A percentile compares a stretch with the other conserved stretches of the same genome.
phyloP scores from a whole-genome alignment of 2,113 vertebrate species.

The Anser cygnoides region DNA sequence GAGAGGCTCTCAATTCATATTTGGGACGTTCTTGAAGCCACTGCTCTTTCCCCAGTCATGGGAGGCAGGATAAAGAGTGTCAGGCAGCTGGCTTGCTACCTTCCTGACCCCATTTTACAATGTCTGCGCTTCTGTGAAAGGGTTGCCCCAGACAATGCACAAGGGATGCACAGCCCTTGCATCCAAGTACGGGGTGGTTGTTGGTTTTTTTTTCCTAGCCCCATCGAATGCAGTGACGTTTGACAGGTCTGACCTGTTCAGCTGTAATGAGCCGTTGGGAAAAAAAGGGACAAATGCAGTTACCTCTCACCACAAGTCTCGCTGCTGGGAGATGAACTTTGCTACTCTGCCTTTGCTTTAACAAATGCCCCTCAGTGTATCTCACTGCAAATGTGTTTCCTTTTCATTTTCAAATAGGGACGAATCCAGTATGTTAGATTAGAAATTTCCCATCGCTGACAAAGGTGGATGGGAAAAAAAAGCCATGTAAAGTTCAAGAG shows the following conservation, averaged over 20 bases:
- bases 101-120: constrained; percentile 67
- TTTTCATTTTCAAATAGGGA: constrained; percentile 75
- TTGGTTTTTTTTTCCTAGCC: neutral
- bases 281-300: constrained; percentile 62
- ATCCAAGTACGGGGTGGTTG: constrained; percentile 26
- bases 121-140: constrained; percentile 61
- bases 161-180: constrained; percentile 30
- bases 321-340: constrained; percentile 71
- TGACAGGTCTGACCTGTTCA: constrained; percentile 63
- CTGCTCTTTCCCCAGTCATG: neutral
- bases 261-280: constrained; percentile 19
- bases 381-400: constrained; percentile 67
- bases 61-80: constrained; percentile 9
- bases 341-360: constrained; percentile 62
- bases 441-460: constrained; percentile 67
- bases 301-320: constrained; percentile 40
- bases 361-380: constrained; percentile 64
- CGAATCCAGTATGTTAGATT: constrained; percentile 60
- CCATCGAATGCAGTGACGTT: neutral
- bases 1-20: neutral
- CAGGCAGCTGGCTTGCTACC: constrained; percentile 68
- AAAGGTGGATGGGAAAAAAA: constrained; percentile 50
- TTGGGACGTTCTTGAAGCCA: neutral
- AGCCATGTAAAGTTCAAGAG: constrained; percentile 67
- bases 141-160: constrained; percentile 60